phyloP scores from a whole-genome alignment of 2,797 vertebrate species.

The Anguilla obscura region DNA sequence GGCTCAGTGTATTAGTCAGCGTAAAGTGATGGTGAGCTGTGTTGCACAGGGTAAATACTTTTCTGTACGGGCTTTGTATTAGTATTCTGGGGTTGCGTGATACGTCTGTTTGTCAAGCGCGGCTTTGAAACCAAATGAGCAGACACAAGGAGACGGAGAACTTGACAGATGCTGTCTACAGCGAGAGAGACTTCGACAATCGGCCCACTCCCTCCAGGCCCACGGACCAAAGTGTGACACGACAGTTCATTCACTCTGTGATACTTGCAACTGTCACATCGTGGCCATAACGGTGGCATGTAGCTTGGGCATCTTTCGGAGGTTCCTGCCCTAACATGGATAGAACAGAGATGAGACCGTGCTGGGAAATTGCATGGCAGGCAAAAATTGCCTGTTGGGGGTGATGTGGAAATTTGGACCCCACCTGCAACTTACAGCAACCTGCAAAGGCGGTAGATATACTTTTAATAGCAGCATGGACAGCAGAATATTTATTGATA shows the following conservation, averaged over 20 bases:
- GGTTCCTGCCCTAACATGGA: neutral
- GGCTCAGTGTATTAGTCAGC: neutral
- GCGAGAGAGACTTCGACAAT: neutral
- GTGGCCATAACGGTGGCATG: neutral
- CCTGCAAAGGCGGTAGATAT: neutral
- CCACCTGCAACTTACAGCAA: neutral
- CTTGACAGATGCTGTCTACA: neutral
- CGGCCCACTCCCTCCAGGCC: neutral
- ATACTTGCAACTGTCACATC: neutral
- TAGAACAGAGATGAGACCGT: neutral
- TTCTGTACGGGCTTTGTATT: neutral
- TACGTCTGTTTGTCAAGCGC: neutral
- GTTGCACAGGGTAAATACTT: neutral
- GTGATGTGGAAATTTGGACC: neutral
- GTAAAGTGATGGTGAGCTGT: neutral
- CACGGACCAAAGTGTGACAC: neutral
- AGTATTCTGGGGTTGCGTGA: neutral
- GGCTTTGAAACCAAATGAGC: neutral
- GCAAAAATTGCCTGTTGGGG: neutral
- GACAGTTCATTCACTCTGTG: neutral
- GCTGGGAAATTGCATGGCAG: neutral
- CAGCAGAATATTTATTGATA: conserved; percentile 6
- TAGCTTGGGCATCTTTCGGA: neutral
- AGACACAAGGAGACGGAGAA: neutral
- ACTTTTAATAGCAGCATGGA: neutral